Evolutionary conservation across 2,797 vertebrate species (phyloP).

Genomic region (Mergus octosetaceus): DNA sequence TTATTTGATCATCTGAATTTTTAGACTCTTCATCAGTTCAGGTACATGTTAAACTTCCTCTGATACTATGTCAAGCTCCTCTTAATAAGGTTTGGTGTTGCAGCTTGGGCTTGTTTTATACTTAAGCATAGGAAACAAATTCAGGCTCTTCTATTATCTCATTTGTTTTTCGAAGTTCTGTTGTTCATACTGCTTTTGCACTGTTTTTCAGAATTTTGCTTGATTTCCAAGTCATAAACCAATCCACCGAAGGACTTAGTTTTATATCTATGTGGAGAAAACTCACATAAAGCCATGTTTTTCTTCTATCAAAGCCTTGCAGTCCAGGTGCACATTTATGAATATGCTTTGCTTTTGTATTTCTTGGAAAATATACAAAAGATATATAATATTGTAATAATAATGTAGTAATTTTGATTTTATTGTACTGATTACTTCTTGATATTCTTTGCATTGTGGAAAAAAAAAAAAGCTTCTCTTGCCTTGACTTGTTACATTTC

Average conservation of each 20-base stretch:
- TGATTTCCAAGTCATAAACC: background rate
- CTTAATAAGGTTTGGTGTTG: background rate
- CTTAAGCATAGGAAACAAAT: background rate
- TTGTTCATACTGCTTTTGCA: background rate
- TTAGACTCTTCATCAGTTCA: background rate
- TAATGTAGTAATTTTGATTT: background rate
- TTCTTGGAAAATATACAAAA: slow-evolving; percentile 23
- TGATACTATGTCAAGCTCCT: background rate
- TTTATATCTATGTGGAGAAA: background rate
- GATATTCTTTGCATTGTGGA: background rate
- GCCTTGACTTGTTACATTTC: background rate
- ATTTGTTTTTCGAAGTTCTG: background rate
- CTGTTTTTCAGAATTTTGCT: background rate
- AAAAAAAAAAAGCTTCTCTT: background rate
- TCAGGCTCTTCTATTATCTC: background rate
- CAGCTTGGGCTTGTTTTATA: background rate
- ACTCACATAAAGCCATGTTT: background rate
- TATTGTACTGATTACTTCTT: background rate
- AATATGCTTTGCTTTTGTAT: background rate
- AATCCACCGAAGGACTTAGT: background rate
- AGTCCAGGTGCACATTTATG: background rate
- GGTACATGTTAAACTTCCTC: background rate
- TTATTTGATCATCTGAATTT: background rate
- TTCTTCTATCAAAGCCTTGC: background rate
- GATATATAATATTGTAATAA: background rate